These are phyloP conservation scores for Watsonalla binaria DNA, from an alignment of 2,888 invertebrate species.

Conservation along the genomic window DNA sequence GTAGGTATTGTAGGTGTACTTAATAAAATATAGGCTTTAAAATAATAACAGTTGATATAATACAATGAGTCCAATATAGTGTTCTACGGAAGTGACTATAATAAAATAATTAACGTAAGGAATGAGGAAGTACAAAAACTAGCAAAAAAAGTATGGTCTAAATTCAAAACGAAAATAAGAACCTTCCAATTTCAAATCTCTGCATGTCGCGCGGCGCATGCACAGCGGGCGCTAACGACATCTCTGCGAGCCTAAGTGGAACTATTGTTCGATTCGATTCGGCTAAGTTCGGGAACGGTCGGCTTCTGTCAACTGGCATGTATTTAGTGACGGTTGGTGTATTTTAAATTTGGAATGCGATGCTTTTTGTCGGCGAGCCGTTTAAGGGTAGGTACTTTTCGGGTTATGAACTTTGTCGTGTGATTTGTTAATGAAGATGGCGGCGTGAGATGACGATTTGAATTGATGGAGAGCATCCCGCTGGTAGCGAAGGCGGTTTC, in stretches of 20 bases:
- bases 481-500: background rate
- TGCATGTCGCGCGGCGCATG: slow-evolving; percentile 40
- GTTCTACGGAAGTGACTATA: background rate
- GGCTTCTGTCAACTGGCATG: slow-evolving; percentile 59
- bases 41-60: too few species aligned
- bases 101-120: slow-evolving; percentile 6
- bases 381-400: slow-evolving; percentile 10
- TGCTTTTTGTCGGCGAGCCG: slow-evolving; percentile 44
- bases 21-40: too few species aligned
- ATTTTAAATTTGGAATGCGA: slow-evolving; percentile 65
- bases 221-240: slow-evolving; percentile 75
- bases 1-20: too few species aligned
- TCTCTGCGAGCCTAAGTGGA: slow-evolving; percentile 70
- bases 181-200: slow-evolving; percentile 53
- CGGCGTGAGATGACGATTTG: background rate
- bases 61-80: too few species aligned
- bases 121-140: slow-evolving; percentile 1
- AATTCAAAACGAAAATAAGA: slow-evolving; percentile 19
- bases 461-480: background rate
- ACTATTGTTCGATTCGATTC: slow-evolving; percentile 70
- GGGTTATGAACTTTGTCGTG: slow-evolving; percentile 17
- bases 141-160: slow-evolving; percentile 7
- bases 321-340: slow-evolving; percentile 65
- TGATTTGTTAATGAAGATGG: slow-evolving; percentile 7
- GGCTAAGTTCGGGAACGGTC: slow-evolving; percentile 48